These are phyloP conservation scores for Tenebrio molitor DNA, from an alignment of 1,140 invertebrate species.

Conservation along the genomic window DNA sequence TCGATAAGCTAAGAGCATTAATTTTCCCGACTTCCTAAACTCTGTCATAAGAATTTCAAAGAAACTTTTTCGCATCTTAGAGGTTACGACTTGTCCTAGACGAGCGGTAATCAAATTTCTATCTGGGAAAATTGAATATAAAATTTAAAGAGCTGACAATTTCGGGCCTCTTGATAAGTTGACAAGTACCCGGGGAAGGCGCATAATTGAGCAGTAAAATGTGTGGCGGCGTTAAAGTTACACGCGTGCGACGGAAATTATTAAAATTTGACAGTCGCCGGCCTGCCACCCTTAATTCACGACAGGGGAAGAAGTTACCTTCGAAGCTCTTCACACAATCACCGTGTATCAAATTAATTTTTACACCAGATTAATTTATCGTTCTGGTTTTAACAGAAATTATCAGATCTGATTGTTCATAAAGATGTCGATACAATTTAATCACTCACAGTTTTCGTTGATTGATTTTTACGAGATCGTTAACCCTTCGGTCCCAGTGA, in stretches of 20 bases:
- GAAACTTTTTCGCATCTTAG: slow-evolving; percentile 47
- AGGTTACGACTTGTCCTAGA: slow-evolving; percentile 53
- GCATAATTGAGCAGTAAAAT: slow-evolving; percentile 62
- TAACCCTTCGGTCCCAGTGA: no score
- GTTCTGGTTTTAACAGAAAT: no score
- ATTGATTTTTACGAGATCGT: no score
- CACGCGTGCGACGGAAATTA: slow-evolving; percentile 56
- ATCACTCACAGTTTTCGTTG: no score
- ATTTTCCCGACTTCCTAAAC: slow-evolving; percentile 49
- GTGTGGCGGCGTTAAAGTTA: slow-evolving; percentile 56
- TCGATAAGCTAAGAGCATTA: slow-evolving; percentile 48
- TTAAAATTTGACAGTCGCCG: slow-evolving; percentile 59
- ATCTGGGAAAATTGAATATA: slow-evolving; percentile 61
- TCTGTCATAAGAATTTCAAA: slow-evolving; percentile 53
- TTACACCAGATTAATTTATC: no score
- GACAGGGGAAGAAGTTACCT: no score
- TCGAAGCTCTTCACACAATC: no score
- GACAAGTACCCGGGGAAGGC: slow-evolving; percentile 59
- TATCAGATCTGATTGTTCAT: no score
- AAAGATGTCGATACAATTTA: no score
- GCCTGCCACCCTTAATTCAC: slow-evolving; percentile 46
- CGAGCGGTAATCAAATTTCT: slow-evolving; percentile 61
- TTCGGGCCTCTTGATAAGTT: slow-evolving; percentile 57
- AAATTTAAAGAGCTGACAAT: slow-evolving; percentile 63
- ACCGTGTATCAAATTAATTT: no score